Evolutionary conservation across 2,113 vertebrate genomes (phyloP), one percentile per base, ranked within the genome.

Genomic region (Gobius niger): DNA sequence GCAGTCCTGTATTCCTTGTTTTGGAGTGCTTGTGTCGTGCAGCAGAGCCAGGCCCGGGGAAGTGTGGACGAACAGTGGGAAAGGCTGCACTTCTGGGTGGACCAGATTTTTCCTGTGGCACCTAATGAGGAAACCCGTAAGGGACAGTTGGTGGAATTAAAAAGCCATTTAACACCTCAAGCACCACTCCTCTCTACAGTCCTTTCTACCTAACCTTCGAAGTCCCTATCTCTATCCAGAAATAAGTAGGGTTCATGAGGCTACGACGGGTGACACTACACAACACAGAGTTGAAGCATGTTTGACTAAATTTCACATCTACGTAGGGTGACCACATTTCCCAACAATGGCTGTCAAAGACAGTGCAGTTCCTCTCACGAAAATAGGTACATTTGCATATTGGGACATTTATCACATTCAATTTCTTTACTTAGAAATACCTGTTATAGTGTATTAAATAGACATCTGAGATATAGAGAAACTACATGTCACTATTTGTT

Each of bases 1-100:
- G 93, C 86, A 96, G 96, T 93, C 96, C 96, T 93, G 40, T 44
- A 42, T 94, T 96, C 95, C 94, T 96, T 95, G 94, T 95, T 95
- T 91, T 94, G 82, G 72, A 93, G 93, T 94, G 81, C 91, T 94
- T 86, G 87, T 94, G 95, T 94, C 91, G 93, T 91, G 95, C 94
- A 93, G 92, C 87, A 77, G 94, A 73, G 90, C 94, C 94, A 74
- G 94, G 94, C 92, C 93, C 93, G 80, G 90, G 91, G 90, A 93
- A 87, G 76, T 87, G 87, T 85, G 94, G 95, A 82, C 90, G 92
- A 81, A 88, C 95, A 89, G 95, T 93, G 89, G 95, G 94, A 89
- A 94, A 93, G 89, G 94, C 88, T 81, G 95, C 93, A 92, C 95
- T 93, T 95, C 96, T 93, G 86, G 94, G 75, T 75, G 93, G 90